Conservation (phyloP, 92 coral and sea anemone genomes). For the Umimayanthus chanpuru region DNA sequence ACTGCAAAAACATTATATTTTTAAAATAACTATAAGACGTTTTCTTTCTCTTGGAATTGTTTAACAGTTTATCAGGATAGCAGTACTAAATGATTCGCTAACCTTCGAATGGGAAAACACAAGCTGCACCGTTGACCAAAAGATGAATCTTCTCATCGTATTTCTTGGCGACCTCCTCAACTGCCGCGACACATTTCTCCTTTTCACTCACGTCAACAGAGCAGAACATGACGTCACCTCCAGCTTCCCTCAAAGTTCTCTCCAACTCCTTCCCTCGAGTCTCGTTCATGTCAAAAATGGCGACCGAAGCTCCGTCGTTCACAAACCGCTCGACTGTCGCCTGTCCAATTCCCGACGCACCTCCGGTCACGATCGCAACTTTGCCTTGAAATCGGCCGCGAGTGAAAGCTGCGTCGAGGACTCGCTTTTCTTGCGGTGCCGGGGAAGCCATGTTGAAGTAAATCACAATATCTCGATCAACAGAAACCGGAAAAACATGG, state of each 20-base stretch:
- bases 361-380: slow-evolving; percentile 69
- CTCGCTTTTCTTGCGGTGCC: slow-evolving; percentile 3
- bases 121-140: slow-evolving; percentile 59
- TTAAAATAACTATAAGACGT: too few species aligned
- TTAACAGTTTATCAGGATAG: not conserved
- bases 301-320: slow-evolving; percentile 69
- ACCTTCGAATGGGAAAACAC: slow-evolving; percentile 46
- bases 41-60: not conserved
- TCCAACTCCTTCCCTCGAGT: slow-evolving; percentile 53
- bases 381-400: slow-evolving; percentile 56
- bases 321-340: slow-evolving; percentile 69
- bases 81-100: too few species aligned
- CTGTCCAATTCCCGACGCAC: slow-evolving; percentile 74
- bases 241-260: slow-evolving; percentile 48
- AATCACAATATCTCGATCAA: not conserved
- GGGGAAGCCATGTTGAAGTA: not conserved
- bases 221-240: slow-evolving; percentile 51
- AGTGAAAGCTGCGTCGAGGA: slow-evolving; percentile 53
- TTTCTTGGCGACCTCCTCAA: slow-evolving; percentile 49
- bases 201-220: slow-evolving; percentile 64
- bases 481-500: too few species aligned
- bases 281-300: slow-evolving; percentile 69
- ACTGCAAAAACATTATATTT: not conserved
- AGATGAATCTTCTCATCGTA: slow-evolving; percentile 50
- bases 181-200: slow-evolving; percentile 64